phyloP scores from a whole-genome alignment of 2,113 vertebrate genomes.

The Leucosticte australis region DNA sequence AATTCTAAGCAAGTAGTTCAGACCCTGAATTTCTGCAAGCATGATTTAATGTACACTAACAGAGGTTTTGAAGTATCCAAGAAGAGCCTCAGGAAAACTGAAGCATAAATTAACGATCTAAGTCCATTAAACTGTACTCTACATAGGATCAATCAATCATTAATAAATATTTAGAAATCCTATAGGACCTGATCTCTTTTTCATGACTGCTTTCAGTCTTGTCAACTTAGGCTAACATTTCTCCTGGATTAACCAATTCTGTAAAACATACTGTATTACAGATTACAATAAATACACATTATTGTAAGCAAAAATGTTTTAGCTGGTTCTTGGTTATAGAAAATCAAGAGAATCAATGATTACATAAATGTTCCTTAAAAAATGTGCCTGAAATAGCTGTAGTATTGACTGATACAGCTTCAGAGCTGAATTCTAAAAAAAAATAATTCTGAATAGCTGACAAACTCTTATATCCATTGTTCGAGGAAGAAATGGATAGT shows the following conservation, averaged over 20 bases:
- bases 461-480: neutral
- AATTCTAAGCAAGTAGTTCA: neutral
- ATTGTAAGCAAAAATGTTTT: neutral
- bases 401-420: constrained; percentile 1
- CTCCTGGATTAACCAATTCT: neutral
- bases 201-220: neutral
- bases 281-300: neutral
- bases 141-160: neutral
- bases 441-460: neutral
- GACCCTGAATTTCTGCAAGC: neutral
- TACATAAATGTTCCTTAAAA: constrained; percentile 23
- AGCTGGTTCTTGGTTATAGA: neutral
- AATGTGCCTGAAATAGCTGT: neutral
- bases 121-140: neutral
- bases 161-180: neutral
- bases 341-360: neutral
- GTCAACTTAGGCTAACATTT: neutral
- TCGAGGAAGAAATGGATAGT: neutral
- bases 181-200: neutral
- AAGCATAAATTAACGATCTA: neutral
- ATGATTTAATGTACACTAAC: neutral
- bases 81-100: neutral
- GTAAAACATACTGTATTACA: neutral
- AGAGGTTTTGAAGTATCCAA: neutral
- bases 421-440: neutral